Evolutionary conservation across 2,113 vertebrate genomes (phyloP), one percentile per base, ranked within the genome.

Genomic region (Colossoma macropomum): DNA sequence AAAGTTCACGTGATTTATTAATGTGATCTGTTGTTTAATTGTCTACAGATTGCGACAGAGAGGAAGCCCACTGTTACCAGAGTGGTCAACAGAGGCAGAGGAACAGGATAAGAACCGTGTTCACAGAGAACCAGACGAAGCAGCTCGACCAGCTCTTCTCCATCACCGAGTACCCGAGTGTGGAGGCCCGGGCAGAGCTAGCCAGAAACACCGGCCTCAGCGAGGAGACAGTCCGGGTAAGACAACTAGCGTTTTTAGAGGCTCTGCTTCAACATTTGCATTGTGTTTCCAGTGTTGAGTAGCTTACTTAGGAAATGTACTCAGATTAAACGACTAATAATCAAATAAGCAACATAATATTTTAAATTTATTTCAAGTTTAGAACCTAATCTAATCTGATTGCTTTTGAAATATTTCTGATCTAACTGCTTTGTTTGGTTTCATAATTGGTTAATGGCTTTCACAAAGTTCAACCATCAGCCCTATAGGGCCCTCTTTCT

Each of bases 181-280:
- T 32, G 48, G 90, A 92, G 34, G 86, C 73, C 4, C 92, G 94
- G 0, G 90, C 90, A 0, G 70, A 89, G 45, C 78, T 93, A 75
- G 92, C 94, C n/a, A 78, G 25, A 23, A 87, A 34, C 75, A 52
- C 80, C 25, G 90, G 91, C 9, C 93, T 95, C 83, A 89, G 80
- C 27, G 92, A 93, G 82, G 94, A 95, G 79, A 92, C 87, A 8
- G 90, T 95, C 38, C 83, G 94, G 93, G 94, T 93, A 87, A 92
- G 91, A 62, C 1, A 65, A 13, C 12, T 30, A 69, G 50, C 50
- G 11, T 52, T 52, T 17, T 52, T 3, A 3, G 41, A 7, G 34
- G 34, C 7, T 45, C 2, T 3, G 16, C 50, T 17, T 19, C 0
- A 52, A 52, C 16, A 52, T 52, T 52, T 52, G 16, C 50, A 52